Evolutionary conservation across 2,113 vertebrate genomes (phyloP).

Genomic region (Corvus moneduloides): DNA sequence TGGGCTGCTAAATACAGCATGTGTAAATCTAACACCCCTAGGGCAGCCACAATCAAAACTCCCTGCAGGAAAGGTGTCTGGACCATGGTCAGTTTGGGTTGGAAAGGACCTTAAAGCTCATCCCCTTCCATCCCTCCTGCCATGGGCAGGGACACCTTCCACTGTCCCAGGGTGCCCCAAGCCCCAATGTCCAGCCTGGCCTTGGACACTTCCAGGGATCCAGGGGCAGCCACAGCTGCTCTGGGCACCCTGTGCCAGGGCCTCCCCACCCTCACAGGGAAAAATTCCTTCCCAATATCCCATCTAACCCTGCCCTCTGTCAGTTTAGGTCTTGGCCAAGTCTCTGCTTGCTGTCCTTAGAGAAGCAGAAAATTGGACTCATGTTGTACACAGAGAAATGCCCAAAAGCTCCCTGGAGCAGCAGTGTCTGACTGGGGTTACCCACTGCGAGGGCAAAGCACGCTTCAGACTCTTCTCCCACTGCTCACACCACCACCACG

Average conservation of each 20-base stretch:
- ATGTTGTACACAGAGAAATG: background rate
- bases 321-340: background rate
- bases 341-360: background rate
- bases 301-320: background rate
- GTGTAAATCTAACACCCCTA: background rate
- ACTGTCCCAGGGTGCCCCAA: background rate
- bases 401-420: background rate
- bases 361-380: background rate
- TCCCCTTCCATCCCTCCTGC: background rate
- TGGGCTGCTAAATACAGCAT: background rate
- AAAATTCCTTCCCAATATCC: background rate
- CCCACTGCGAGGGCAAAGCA: background rate
- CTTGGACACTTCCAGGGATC: background rate
- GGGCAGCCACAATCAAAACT: background rate
- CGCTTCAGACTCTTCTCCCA: background rate
- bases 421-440: background rate
- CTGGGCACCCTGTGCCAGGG: background rate
- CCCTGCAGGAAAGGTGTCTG: background rate
- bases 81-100: background rate
- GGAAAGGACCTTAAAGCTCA: background rate
- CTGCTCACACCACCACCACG: background rate
- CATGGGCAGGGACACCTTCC: background rate
- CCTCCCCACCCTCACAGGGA: rapidly evolving
- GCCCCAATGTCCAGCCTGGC: rapidly evolving
- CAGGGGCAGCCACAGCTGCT: background rate